Evolutionary conservation across 2,888 invertebrate species (phyloP).

Genomic region (Torymus texanus): DNA sequence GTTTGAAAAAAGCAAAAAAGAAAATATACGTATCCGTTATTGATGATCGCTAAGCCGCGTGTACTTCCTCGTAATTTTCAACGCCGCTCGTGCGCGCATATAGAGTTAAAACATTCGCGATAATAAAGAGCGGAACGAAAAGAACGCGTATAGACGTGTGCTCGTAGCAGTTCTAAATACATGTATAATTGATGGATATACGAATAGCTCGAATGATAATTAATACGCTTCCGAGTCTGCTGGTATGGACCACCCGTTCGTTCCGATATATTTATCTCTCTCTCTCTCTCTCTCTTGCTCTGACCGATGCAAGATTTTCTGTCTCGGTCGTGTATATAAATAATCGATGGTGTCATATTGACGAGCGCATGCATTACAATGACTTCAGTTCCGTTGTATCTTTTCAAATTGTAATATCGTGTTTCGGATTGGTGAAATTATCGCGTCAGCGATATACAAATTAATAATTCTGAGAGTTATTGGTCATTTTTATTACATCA

Average conservation of each 20-base stretch:
- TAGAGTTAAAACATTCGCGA: constrained; percentile 34
- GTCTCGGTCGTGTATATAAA: background rate
- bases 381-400: too few species aligned
- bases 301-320: background rate
- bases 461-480: too few species aligned
- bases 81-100: background rate
- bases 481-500: too few species aligned
- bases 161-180: constrained; percentile 23
- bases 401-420: too few species aligned
- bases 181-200: constrained; percentile 33
- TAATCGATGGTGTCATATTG: background rate
- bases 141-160: background rate
- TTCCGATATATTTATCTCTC: constrained; percentile 6
- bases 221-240: constrained; percentile 11
- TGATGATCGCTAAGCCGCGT: constrained; percentile 23
- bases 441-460: too few species aligned
- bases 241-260: constrained; percentile 4
- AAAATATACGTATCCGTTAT: constrained; percentile 17
- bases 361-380: background rate
- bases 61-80: constrained; percentile 36
- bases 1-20: background rate
- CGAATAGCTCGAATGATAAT: constrained; percentile 26
- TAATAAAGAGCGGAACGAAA: background rate
- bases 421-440: too few species aligned
- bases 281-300: too few species aligned